phyloP scores from a whole-genome alignment of 2,888 invertebrate species.

The Napeogenes sylphis region DNA sequence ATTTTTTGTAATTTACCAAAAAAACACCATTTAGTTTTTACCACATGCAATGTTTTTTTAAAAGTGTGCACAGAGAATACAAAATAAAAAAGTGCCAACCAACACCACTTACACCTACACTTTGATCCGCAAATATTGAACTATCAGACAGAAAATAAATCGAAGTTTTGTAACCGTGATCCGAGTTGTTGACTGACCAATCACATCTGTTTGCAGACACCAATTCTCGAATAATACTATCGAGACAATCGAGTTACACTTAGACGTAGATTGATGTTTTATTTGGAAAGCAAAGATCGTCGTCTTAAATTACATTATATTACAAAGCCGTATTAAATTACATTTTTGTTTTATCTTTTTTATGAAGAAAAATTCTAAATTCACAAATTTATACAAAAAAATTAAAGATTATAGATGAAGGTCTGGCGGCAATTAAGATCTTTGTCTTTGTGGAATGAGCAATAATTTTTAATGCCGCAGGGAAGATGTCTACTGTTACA shows the following conservation, averaged over 20 bases:
- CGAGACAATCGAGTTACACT: neutral
- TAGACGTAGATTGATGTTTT: too few relatives aligned
- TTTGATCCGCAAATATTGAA: neutral
- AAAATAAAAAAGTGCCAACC: neutral
- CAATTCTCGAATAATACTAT: neutral
- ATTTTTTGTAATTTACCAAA: neutral
- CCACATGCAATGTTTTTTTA: neutral
- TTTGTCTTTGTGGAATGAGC: conserved; percentile 6
- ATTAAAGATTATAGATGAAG: too few relatives aligned
- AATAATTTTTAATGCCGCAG: conserved; percentile 5
- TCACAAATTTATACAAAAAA: too few relatives aligned
- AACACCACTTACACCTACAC: neutral
- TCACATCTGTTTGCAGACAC: neutral
- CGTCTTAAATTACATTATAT: too few relatives aligned
- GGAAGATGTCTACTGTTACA: neutral
- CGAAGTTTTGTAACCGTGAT: neutral
- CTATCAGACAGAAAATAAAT: neutral
- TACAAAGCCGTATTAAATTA: too few relatives aligned
- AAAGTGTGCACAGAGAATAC: neutral
- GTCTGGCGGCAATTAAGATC: conserved; percentile 5
- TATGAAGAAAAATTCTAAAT: too few relatives aligned
- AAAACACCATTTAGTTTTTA: neutral
- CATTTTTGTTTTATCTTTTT: too few relatives aligned
- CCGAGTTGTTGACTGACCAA: neutral
- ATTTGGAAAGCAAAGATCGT: too few relatives aligned